A percentile compares a stretch with the other conserved stretches of the same genome.
phyloP scores from a whole-genome alignment of 2,113 vertebrate species.

The Jaculus jaculus region DNA sequence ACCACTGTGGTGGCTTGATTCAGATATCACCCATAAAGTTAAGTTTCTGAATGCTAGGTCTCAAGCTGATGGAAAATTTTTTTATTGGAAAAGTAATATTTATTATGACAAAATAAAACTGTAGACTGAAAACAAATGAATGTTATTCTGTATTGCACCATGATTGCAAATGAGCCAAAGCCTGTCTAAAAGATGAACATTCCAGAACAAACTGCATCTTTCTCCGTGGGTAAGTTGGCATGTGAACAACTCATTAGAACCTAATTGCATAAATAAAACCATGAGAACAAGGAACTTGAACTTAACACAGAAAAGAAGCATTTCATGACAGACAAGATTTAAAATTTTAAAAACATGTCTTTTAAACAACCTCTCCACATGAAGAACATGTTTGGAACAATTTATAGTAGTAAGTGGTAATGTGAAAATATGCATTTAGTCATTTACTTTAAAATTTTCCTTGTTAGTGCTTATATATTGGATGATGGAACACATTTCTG shows the following conservation, averaged over 20 bases:
- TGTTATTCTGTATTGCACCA: conserved; percentile 77
- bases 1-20: no score
- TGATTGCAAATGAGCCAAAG: conserved; percentile 74
- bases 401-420: conserved; percentile 37
- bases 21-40: no score
- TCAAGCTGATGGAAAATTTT: no score
- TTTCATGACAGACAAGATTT: conserved; percentile 60
- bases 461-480: background rate
- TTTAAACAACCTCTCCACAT: conserved; percentile 63
- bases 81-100: conserved; percentile 81
- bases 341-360: conserved; percentile 44
- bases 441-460: conserved; percentile 45
- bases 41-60: no score
- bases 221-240: conserved; percentile 70
- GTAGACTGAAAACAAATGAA: conserved; percentile 74
- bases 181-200: conserved; percentile 72
- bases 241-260: conserved; percentile 71
- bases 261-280: conserved; percentile 62
- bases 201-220: conserved; percentile 72
- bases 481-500: conserved; percentile 2
- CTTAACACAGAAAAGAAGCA: conserved; percentile 56
- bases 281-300: conserved; percentile 56
- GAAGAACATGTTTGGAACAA: conserved; percentile 61
- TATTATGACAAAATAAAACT: conserved; percentile 82
- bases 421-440: background rate